Evolutionary conservation across 2,113 vertebrate genomes (phyloP), one percentile per base, ranked within the genome.

Genomic region (Sorex fumeus): DNA sequence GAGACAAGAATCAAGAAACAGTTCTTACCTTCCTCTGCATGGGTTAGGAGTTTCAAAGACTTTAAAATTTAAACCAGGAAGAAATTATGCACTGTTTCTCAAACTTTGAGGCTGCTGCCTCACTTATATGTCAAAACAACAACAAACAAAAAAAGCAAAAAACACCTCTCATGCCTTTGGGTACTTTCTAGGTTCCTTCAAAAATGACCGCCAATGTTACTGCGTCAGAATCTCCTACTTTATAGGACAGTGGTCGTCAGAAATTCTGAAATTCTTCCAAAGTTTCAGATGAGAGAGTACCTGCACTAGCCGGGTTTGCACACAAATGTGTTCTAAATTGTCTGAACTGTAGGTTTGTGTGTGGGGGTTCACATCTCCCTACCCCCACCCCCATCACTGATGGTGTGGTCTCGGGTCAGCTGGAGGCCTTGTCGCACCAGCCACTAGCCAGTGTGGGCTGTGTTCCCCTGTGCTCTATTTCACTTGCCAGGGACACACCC

Each of bases 311-410:
- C 74, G 34, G 25, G n/a, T 72, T 88, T 28, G 21, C 53, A 28
- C 53, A 28, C 1, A 4, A 25, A 30, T 8, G 69, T 71, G 15
- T 62, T n/a, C 76, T 2, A 12, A 25, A 57, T 6, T 13, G 2
- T 72, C 19, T 25, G 70, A 23, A 36, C 32, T 74, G 79, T 23
- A 88, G 72, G 27, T 23, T 28, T 16, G 16, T 34, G 67, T 64
- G 0, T 0, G 3, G 1, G 62, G 18, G 40, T n/a, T 72, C 40
- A 8, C 1, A 0, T 28, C 64, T 8, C 3, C n/a, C 34, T 12
- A 21, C 66, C 40, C 40, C 40, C 40, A 40, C 40, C 40, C 40
- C 40, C 40, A 40, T 7, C 7, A 1, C 32, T 3, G 70, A 32
- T 7, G 10, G 2, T 4, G 2, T 1, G 25, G 18, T 87, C 64